Evolutionary conservation across 35 echinoderm and acorn worm species (phyloP), one percentile per base, ranked within the genome.

Genomic region (Diadema setosum): DNA sequence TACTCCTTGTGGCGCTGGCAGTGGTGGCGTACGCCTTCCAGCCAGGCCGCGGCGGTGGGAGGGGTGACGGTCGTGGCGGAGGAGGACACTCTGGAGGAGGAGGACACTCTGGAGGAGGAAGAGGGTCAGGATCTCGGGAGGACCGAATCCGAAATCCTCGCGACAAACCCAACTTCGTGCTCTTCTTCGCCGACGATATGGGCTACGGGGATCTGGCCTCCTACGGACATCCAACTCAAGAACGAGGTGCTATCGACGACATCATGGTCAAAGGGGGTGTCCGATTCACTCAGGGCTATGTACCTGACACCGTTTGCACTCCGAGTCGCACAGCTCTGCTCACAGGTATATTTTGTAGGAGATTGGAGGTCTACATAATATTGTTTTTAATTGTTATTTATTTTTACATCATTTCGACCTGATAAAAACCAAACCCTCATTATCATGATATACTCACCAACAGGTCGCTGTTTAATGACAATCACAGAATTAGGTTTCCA

Each of bases 121-220:
- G n/a, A n/a, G n/a, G n/a, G n/a, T n/a, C n/a, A n/a, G n/a, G n/a
- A n/a, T n/a, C n/a, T n/a, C n/a, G n/a, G n/a, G 1, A 50, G 21
- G 15, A 31, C 33, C 43, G 49, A 18, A 5, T 37, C 27, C 39
- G 92, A 44, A 82, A 90, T 0, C 45, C 87, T 0, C 70, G 57
- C 2, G 89, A 95, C 58, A 83, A 91, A 46, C 93, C 93, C 21
- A 94, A 94, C 67, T 87, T 94, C 55, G 55, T 94, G 4, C 25
- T 94, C 3, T 57, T 94, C 25, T 73, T 94, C 3, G 93, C 83
- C 18, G 93, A 94, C 81, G 93, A 94, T 40, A 80, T 94, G 82
- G 93, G 93, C 14, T 94, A 90, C 70, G 93, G 93, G 9, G 93
- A 94, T 69, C 87, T 94, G 34, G 85, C 87, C 7, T 73, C 67